Conservation (phyloP, 2,888 invertebrate genomes). For the Antitype chi region DNA sequence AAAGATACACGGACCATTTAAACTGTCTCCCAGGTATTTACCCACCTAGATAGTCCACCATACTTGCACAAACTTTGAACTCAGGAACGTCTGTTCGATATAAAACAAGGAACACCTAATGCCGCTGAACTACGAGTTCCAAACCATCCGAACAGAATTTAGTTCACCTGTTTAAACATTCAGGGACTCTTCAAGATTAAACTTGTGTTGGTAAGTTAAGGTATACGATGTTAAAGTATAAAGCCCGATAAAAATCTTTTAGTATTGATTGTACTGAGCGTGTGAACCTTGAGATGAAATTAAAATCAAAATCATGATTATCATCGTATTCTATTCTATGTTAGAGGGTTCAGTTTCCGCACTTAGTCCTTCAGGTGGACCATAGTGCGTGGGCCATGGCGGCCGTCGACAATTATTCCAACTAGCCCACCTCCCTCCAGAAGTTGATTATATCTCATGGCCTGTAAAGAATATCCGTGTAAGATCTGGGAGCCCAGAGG, state of each 20-base stretch:
- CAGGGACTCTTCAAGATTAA: slow-evolving; percentile 24
- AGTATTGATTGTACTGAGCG: not conserved
- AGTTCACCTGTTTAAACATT: slow-evolving; percentile 54
- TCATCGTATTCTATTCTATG: no score
- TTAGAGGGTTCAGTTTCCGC: no score
- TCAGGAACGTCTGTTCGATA: slow-evolving; percentile 51
- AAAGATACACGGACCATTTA: slow-evolving; percentile 28
- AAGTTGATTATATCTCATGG: no score
- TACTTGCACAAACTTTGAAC: slow-evolving; percentile 51
- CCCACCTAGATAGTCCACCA: slow-evolving; percentile 22
- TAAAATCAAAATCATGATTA: not conserved
- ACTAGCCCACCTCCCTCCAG: no score
- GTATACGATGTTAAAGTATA: slow-evolving; percentile 4
- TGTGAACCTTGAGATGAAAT: not conserved
- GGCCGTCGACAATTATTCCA: no score
- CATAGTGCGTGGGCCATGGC: no score
- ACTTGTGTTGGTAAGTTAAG: slow-evolving; percentile 4
- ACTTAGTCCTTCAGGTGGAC: no score
- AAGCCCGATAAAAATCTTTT: no score
- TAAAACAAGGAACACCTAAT: slow-evolving; percentile 60
- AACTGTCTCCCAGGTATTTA: slow-evolving; percentile 11
- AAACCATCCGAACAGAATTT: slow-evolving; percentile 40
- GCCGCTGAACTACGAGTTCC: slow-evolving; percentile 39
- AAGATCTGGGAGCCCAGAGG: no score
- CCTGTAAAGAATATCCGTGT: no score